These are phyloP conservation scores for Ellobius talpinus DNA, from an alignment of 2,113 vertebrate genomes.

Conservation along the genomic window DNA sequence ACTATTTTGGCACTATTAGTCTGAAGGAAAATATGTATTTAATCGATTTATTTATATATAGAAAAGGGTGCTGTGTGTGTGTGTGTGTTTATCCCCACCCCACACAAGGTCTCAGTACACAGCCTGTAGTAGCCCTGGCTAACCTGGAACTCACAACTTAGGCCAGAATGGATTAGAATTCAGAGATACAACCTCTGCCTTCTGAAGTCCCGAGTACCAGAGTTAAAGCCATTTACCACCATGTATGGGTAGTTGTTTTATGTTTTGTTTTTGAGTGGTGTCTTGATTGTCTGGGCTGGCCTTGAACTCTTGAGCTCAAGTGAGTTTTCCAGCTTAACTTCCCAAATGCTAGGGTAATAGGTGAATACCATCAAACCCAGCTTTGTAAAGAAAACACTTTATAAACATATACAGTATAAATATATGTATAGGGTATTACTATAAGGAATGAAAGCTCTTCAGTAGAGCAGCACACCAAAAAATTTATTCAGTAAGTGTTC, in stretches of 20 bases:
- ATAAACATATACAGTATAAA: background rate
- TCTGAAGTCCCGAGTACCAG: too few relatives aligned
- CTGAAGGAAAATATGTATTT: constrained; percentile 35
- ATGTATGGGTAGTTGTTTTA: background rate
- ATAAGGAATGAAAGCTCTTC: constrained; percentile 29
- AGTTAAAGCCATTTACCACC: background rate
- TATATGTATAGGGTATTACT: background rate
- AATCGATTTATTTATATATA: background rate
- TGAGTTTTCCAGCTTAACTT: background rate
- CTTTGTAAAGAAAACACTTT: background rate
- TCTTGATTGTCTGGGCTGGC: background rate
- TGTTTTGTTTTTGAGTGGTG: background rate
- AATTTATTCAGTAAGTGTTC: constrained; percentile 5
- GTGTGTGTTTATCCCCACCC: background rate
- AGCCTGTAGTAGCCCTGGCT: background rate
- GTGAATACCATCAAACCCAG: background rate
- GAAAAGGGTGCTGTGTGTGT: background rate
- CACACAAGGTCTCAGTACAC: background rate
- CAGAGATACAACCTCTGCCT: background rate
- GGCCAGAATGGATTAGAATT: background rate
- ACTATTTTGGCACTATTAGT: background rate
- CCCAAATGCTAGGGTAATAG: background rate
- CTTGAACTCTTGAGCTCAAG: background rate
- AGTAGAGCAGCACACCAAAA: constrained; percentile 1
- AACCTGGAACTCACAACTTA: background rate